Evolutionary conservation across 2,113 vertebrate genomes (phyloP).

Genomic region (Ariopsis seemanni): DNA sequence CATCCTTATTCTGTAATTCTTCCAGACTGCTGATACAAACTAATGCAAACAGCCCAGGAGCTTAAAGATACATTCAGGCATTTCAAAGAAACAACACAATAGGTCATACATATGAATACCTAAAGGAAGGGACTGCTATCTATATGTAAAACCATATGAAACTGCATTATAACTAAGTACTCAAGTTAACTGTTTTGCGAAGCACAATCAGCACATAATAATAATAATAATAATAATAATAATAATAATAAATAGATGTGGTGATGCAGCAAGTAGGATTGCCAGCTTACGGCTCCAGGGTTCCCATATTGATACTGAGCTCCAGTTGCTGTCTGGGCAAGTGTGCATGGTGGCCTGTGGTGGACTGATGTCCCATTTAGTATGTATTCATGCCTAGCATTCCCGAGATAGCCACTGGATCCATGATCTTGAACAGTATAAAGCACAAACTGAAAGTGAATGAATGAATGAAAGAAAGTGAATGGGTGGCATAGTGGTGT

Average conservation of each 20-base stretch:
- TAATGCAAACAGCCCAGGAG: constrained; percentile 16
- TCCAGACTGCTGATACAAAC: constrained; percentile 37
- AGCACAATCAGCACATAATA: not conserved
- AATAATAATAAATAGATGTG: not conserved
- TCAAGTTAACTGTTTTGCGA: not conserved
- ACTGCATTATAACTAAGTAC: not conserved
- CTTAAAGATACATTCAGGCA: constrained; percentile 27
- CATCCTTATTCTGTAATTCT: constrained; percentile 28
- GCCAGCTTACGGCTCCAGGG: too few relatives aligned
- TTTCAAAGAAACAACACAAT: not conserved
- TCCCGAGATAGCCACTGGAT: not conserved
- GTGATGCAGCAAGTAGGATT: too few relatives aligned
- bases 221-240: not conserved
- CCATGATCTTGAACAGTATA: not conserved
- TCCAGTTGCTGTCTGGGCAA: too few relatives aligned
- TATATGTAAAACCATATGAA: not conserved
- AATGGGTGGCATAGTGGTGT: too few relatives aligned
- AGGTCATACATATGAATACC: not conserved
- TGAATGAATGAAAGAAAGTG: not conserved
- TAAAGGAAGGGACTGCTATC: not conserved
- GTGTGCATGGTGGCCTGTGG: not conserved
- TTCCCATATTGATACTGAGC: too few relatives aligned
- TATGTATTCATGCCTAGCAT: not conserved
- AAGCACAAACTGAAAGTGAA: not conserved
- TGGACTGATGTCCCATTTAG: not conserved